These are phyloP conservation scores for Ethmia dodecea DNA, from an alignment of 2,888 invertebrate genomes.

Conservation along the genomic window DNA sequence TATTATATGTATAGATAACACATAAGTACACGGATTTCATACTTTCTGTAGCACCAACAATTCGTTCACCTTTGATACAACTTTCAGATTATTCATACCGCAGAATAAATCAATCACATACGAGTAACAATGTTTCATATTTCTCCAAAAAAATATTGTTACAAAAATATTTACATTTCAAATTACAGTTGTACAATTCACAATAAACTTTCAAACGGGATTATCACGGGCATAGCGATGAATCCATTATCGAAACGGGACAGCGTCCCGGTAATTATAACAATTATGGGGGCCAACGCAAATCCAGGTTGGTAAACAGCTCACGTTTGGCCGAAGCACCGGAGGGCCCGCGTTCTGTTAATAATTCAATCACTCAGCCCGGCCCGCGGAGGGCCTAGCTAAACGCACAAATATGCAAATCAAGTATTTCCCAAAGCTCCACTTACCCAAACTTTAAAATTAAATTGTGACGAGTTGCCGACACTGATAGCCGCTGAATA, in stretches of 20 bases:
- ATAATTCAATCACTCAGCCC: conserved; percentile 66
- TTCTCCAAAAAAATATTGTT: too few species aligned
- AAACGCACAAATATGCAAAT: conserved; percentile 66
- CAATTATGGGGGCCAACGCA: conserved; percentile 40
- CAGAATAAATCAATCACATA: too few species aligned
- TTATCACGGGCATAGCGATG: conserved; percentile 13
- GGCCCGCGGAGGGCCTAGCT: conserved; percentile 32
- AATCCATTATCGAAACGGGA: conserved; percentile 41
- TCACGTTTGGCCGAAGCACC: conserved; percentile 50
- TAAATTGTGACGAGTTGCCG: conserved; percentile 39
- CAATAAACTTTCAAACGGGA: conserved; percentile 8
- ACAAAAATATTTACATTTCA: too few species aligned
- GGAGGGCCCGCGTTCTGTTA: conserved; percentile 50
- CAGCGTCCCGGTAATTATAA: conserved; percentile 45
- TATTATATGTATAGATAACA: too few species aligned
- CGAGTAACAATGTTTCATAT: too few species aligned
- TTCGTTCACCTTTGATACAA: too few species aligned
- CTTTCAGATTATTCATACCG: too few species aligned
- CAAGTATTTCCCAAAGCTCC: conserved; percentile 29
- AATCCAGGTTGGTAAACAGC: conserved; percentile 39
- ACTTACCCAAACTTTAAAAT: conserved; percentile 51
- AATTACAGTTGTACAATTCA: too few species aligned
- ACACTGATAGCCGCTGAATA: conserved; percentile 33
- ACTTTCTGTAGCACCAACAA: too few species aligned
- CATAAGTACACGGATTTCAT: too few species aligned